Evolutionary conservation across 1,140 invertebrate species (phyloP).

Genomic region (Drosophila kepulauana): DNA sequence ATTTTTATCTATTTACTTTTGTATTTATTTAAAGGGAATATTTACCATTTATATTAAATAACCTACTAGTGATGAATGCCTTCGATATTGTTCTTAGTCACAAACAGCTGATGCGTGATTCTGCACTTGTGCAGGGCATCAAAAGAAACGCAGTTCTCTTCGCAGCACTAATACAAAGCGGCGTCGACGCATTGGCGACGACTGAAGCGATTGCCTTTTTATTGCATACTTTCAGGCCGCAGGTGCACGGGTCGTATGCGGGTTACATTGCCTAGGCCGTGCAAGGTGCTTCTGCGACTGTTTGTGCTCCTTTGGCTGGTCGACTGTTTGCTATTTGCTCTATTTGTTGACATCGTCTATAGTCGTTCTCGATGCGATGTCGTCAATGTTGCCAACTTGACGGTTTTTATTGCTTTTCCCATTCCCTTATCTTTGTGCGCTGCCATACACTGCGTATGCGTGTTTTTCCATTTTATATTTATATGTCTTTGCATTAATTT

Average conservation of each 20-base stretch:
- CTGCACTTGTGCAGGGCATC: constrained; percentile 7
- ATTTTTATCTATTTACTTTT: too few species aligned
- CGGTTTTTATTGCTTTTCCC: constrained; percentile 65
- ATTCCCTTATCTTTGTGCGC: constrained; percentile 16
- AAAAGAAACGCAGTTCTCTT: constrained; percentile 36
- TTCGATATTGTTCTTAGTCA: too few species aligned
- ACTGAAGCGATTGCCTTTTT: constrained; percentile 51
- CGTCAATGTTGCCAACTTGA: constrained; percentile 61
- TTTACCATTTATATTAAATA: too few species aligned
- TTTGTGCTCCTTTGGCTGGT: background rate
- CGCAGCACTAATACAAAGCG: constrained; percentile 55
- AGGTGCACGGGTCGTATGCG: constrained; percentile 35
- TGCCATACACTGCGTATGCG: constrained; percentile 56
- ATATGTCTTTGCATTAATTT: constrained; percentile 61
- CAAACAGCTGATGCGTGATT: background rate
- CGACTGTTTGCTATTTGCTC: constrained; percentile 51
- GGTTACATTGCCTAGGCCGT: background rate
- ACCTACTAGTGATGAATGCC: too few species aligned
- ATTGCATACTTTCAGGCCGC: constrained; percentile 65
- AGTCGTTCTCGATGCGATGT: constrained; percentile 28
- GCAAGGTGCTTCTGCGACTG: background rate
- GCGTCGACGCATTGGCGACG: constrained; percentile 39
- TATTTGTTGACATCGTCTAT: constrained; percentile 58
- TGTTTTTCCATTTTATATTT: constrained; percentile 36
- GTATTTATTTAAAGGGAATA: too few species aligned